phyloP scores from a whole-genome alignment of 2,888 invertebrate species.

The Caenorhabditis doughertyi region DNA sequence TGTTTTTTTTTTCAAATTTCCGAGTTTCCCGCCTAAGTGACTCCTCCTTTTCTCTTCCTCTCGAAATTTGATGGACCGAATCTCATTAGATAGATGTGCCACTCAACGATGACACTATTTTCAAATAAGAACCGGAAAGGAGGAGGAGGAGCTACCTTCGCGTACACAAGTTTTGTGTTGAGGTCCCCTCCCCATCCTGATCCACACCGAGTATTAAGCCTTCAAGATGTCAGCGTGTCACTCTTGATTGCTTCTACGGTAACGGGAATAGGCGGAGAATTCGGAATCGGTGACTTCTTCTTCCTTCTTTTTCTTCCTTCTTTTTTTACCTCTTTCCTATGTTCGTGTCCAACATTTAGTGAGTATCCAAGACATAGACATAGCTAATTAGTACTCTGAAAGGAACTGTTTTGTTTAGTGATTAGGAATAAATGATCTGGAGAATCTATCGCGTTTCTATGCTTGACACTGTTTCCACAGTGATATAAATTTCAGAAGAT shows the following conservation, averaged over 20 bases:
- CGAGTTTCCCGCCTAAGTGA: constrained; percentile 37
- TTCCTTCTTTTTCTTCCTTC: constrained; percentile 6
- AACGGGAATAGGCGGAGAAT: constrained; percentile 49
- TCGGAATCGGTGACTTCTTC: constrained; percentile 14
- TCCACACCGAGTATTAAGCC: neutral
- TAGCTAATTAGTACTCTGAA: constrained; percentile 10
- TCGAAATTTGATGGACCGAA: constrained; percentile 42
- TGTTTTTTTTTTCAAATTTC: constrained; percentile 21
- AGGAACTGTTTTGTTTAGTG: neutral
- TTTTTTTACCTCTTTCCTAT: constrained; percentile 14
- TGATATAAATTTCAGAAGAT: constrained; percentile 15
- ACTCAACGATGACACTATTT: constrained; percentile 64
- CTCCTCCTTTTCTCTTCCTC: neutral
- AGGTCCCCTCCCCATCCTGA: neutral
- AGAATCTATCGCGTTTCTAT: constrained; percentile 26
- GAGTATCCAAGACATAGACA: neutral
- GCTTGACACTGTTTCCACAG: constrained; percentile 13
- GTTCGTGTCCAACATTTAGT: constrained; percentile 1
- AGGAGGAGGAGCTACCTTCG: neutral
- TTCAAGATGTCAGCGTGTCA: constrained; percentile 63
- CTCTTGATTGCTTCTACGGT: constrained; percentile 61
- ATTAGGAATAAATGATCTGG: constrained; percentile 13
- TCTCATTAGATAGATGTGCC: constrained; percentile 64
- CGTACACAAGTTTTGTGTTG: constrained; percentile 33
- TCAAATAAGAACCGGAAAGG: constrained; percentile 45